phyloP scores from a whole-genome alignment of 2,888 invertebrate genomes.

The Uloborus plumipes region DNA sequence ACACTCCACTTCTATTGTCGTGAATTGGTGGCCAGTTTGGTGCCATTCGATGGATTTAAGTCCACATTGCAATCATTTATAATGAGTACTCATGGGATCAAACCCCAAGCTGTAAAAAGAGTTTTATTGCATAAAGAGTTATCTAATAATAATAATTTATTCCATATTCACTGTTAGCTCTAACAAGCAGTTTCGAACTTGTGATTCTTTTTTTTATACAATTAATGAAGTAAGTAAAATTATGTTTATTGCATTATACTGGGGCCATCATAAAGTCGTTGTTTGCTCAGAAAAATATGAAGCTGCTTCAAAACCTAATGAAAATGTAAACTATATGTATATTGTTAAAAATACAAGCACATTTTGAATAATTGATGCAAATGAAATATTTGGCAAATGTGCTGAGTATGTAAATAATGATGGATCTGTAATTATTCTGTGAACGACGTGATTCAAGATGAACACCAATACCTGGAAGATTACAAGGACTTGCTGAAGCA shows the following conservation, averaged over 20 bases:
- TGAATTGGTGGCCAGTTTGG: not conserved
- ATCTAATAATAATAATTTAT: not conserved
- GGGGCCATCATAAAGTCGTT: not conserved
- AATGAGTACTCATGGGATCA: not conserved
- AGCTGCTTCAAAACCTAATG: not conserved
- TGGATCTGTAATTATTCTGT: too few relatives aligned
- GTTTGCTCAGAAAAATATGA: not conserved
- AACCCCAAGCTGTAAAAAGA: conserved; percentile 1
- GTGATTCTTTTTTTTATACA: too few relatives aligned
- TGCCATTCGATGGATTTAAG: conserved; percentile 8
- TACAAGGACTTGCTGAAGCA: too few relatives aligned
- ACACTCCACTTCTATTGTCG: not conserved
- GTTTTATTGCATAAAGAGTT: conserved; percentile 1
- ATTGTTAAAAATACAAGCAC: not conserved
- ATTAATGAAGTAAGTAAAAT: too few relatives aligned
- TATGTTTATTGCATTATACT: too few relatives aligned
- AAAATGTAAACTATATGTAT: not conserved
- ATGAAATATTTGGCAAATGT: not conserved
- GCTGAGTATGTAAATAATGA: not conserved
- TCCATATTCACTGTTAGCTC: too few relatives aligned
- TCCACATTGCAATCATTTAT: not conserved
- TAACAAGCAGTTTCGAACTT: not conserved
- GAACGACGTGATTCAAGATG: too few relatives aligned
- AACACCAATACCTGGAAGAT: too few relatives aligned
- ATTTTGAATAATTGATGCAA: not conserved